phyloP scores from a whole-genome alignment of 1,140 invertebrate species.

The Plectrocnemia conspersa region DNA sequence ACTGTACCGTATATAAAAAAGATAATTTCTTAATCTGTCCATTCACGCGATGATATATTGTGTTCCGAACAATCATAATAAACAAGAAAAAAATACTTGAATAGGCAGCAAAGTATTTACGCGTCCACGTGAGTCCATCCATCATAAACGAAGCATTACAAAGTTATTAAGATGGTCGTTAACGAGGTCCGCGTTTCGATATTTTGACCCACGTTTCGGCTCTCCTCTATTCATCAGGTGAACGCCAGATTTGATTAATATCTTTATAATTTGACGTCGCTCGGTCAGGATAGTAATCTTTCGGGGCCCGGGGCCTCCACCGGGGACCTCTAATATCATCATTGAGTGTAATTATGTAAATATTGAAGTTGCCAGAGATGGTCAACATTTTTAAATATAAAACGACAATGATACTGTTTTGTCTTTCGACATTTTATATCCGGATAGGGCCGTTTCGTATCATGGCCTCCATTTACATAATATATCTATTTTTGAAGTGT shows the following conservation, averaged over 20 bases:
- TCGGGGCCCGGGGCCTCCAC: not conserved
- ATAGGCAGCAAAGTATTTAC: too few species aligned
- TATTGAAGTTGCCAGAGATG: not conserved
- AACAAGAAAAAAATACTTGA: too few species aligned
- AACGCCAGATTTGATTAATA: conserved; percentile 8
- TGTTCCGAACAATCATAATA: too few species aligned
- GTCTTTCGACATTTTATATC: not conserved
- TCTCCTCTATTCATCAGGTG: conserved; percentile 4
- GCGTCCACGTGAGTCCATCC: too few species aligned
- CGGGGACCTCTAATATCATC: conserved; percentile 3
- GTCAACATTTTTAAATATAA: not conserved
- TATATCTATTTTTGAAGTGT: too few species aligned
- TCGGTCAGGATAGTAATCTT: conserved; percentile 2
- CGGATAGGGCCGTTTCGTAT: not conserved
- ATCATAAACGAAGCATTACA: conserved; percentile 7
- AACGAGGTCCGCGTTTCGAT: not conserved
- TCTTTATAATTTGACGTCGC: conserved; percentile 9
- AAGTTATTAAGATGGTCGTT: conserved; percentile 9
- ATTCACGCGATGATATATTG: too few species aligned
- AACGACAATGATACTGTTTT: not conserved
- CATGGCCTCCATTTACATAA: too few species aligned
- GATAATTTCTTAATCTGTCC: too few species aligned
- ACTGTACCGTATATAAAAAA: too few species aligned
- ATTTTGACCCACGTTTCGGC: not conserved
- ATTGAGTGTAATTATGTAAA: conserved; percentile 3